Conservation (phyloP, 64 coral and sea anemone species). For the Pocillopora damicornis region DNA sequence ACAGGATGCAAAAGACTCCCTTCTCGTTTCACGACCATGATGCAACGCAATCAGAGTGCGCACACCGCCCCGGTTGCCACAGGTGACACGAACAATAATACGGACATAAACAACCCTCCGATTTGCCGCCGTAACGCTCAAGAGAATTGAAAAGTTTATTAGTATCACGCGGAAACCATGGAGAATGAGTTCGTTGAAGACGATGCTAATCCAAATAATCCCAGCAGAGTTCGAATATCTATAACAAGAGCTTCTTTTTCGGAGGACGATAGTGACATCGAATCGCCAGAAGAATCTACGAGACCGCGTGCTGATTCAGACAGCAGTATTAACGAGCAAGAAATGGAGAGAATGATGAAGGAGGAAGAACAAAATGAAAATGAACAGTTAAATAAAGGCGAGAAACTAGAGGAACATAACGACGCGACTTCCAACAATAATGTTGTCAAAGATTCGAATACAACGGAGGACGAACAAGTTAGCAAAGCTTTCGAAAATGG, state of each 20-base stretch:
- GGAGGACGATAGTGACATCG: slow-evolving; percentile 11
- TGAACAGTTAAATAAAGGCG: slow-evolving; percentile 50
- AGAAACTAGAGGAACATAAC: not conserved
- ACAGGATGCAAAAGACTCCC: too few species aligned
- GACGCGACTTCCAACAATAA: not conserved
- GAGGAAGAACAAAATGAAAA: slow-evolving; percentile 18
- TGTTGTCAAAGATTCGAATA: slow-evolving; percentile 1
- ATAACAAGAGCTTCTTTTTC: slow-evolving; percentile 34
- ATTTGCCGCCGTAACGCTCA: not conserved
- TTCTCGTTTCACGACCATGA: too few species aligned
- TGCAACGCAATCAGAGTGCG: too few species aligned
- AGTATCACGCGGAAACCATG: slow-evolving; percentile 39
- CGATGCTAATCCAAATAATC: slow-evolving; percentile 28
- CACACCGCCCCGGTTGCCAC: not conserved
- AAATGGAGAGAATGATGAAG: slow-evolving; percentile 47
- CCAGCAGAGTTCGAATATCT: slow-evolving; percentile 1
- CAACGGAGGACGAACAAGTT: slow-evolving; percentile 38
- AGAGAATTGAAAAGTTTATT: slow-evolving; percentile 3
- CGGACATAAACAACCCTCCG: slow-evolving; percentile 8
- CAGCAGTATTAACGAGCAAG: slow-evolving; percentile 21
- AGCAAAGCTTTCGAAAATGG: slow-evolving; percentile 60
- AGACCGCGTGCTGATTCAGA: slow-evolving; percentile 17
- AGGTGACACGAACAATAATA: slow-evolving; percentile 24
- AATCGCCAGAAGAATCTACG: not conserved
- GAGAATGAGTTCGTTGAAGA: slow-evolving; percentile 22